Evolutionary conservation across 2,113 vertebrate species (phyloP).

Genomic region (Pleuronectes platessa): DNA sequence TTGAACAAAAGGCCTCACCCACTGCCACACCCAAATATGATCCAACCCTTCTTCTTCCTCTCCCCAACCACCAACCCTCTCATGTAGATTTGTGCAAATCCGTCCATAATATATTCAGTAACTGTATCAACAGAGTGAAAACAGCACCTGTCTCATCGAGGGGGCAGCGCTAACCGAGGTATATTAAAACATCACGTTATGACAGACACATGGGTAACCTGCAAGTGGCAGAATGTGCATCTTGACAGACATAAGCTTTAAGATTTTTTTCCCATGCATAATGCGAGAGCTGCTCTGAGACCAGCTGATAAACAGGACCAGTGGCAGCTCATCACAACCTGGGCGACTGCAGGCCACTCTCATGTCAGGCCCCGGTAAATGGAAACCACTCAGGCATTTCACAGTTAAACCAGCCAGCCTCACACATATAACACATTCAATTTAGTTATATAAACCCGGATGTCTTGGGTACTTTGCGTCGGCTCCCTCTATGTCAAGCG

Average conservation of each 20-base stretch:
- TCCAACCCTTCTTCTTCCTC: neutral
- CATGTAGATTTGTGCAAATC: slow-evolving; percentile 26
- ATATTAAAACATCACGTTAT: slow-evolving; percentile 14
- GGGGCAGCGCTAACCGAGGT: slow-evolving; percentile 12
- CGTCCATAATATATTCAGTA: slow-evolving; percentile 20
- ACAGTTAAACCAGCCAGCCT: slow-evolving; percentile 59
- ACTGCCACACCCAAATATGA: slow-evolving; percentile 7
- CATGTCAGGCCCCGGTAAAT: slow-evolving; percentile 52
- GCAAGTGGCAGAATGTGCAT: slow-evolving; percentile 34
- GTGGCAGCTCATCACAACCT: slow-evolving; percentile 48
- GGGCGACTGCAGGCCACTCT: slow-evolving; percentile 30
- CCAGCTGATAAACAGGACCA: slow-evolving; percentile 42
- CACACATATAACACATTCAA: slow-evolving; percentile 61
- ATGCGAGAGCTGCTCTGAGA: slow-evolving; percentile 9
- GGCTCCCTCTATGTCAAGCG: slow-evolving; percentile 19
- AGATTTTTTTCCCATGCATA: neutral
- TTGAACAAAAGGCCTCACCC: slow-evolving; percentile 8
- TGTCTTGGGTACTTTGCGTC: slow-evolving; percentile 36
- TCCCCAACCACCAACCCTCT: neutral
- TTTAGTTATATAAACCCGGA: slow-evolving; percentile 63
- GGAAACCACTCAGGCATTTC: slow-evolving; percentile 61
- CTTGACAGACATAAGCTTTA: slow-evolving; percentile 34
- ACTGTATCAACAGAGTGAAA: slow-evolving; percentile 25
- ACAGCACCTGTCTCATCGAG: slow-evolving; percentile 10
- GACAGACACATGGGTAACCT: slow-evolving; percentile 22